phyloP scores from a whole-genome alignment of 2,797 vertebrate species.

The Salarias fasciatus region DNA sequence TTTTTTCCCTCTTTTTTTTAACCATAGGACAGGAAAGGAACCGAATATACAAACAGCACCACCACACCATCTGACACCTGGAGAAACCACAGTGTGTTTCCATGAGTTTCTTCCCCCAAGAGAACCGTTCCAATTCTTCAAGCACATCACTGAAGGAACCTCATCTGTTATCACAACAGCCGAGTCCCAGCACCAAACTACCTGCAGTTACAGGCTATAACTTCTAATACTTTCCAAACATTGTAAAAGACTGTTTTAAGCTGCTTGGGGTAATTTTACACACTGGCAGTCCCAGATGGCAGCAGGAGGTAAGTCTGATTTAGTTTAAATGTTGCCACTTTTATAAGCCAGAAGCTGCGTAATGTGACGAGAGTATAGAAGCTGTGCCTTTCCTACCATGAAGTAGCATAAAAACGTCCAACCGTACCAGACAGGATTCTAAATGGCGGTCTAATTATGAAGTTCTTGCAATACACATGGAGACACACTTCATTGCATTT shows the following conservation, averaged over 20 bases:
- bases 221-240: slow-evolving; percentile 31
- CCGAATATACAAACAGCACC: slow-evolving; percentile 35
- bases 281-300: slow-evolving; percentile 25
- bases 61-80: slow-evolving; percentile 55
- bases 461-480: slow-evolving; percentile 9
- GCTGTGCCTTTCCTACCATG: slow-evolving; percentile 32
- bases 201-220: slow-evolving; percentile 42
- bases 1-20: too few species aligned
- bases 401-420: slow-evolving; percentile 20
- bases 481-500: neutral
- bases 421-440: slow-evolving; percentile 1
- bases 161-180: slow-evolving; percentile 49
- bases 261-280: slow-evolving; percentile 40
- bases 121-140: slow-evolving; percentile 68
- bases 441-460: slow-evolving; percentile 22
- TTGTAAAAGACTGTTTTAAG: slow-evolving; percentile 26
- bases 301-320: slow-evolving; percentile 30
- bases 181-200: slow-evolving; percentile 19
- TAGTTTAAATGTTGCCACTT: slow-evolving; percentile 29
- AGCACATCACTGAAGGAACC: slow-evolving; percentile 55
- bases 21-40: slow-evolving; percentile 53
- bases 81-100: slow-evolving; percentile 58
- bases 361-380: slow-evolving; percentile 28
- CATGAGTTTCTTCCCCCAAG: slow-evolving; percentile 43
- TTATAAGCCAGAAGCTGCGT: slow-evolving; percentile 33